Percentiles rank a stretch among this genome's conserved stretches.
Conservation (phyloP, 2,888 invertebrate genomes). For the Lathronympha strigana region DNA sequence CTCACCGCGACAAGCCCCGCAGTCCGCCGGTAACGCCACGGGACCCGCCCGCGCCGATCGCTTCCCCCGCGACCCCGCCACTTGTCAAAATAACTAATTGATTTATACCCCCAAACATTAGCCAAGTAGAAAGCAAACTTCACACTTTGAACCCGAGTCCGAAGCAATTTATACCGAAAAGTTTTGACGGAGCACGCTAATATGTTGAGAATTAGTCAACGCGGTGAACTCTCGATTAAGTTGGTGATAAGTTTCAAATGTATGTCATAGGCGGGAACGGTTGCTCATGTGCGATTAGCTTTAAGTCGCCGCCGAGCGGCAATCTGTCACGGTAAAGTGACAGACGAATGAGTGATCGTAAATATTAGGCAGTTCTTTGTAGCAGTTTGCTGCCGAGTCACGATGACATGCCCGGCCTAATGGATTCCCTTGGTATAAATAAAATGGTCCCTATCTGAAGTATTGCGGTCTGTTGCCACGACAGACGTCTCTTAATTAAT, state of each 20-base stretch:
- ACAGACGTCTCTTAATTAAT: conserved; percentile 40
- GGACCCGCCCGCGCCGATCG: conserved; percentile 56
- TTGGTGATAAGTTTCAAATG: conserved; percentile 41
- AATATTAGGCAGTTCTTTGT: conserved; percentile 61
- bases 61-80: conserved; percentile 51
- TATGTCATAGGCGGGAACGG: conserved; percentile 40
- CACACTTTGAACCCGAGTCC: conserved; percentile 52
- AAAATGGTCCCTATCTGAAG: conserved; percentile 39
- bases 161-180: conserved; percentile 49
- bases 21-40: conserved; percentile 58
- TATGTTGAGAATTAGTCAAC: conserved; percentile 36
- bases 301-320: conserved; percentile 45
- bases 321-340: conserved; percentile 65
- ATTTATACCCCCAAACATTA: conserved; percentile 67
- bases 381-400: conserved; percentile 51
- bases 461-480: conserved; percentile 29
- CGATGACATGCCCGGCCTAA: conserved; percentile 49
- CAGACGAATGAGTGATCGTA: conserved; percentile 71
- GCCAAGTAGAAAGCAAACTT: conserved; percentile 51
- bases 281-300: conserved; percentile 44
- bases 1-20: conserved; percentile 58
- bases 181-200: conserved; percentile 47
- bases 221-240: conserved; percentile 40
- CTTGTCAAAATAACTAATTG: conserved; percentile 76
- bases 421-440: conserved; percentile 46